Conservation (phyloP, 2,888 invertebrate genomes). For the Parelbella ahira region DNA sequence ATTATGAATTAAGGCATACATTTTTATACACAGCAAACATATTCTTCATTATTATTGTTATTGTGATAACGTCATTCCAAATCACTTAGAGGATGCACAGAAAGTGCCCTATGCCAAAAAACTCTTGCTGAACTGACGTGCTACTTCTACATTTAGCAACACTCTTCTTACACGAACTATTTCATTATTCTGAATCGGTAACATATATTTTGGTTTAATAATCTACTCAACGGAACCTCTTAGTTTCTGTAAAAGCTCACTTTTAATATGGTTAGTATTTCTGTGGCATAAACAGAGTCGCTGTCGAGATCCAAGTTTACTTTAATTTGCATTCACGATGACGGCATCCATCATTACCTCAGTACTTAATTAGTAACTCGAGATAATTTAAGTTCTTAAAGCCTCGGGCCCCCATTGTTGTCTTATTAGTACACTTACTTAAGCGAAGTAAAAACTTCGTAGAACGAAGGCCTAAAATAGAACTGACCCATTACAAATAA, state of each 20-base stretch:
- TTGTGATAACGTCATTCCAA: too few relatives aligned
- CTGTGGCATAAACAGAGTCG: background rate
- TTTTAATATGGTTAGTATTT: constrained; percentile 1
- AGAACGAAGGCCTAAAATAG: constrained; percentile 3
- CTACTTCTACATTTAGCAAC: too few relatives aligned
- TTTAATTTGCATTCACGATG: constrained; percentile 17
- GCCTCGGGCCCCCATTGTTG: background rate
- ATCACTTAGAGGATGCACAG: too few relatives aligned
- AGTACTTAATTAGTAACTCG: constrained; percentile 18
- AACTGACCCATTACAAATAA: constrained; percentile 1
- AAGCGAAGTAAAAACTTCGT: constrained; percentile 3
- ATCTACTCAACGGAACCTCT: too few relatives aligned
- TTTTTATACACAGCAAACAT: too few relatives aligned
- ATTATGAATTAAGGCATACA: too few relatives aligned
- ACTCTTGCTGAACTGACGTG: too few relatives aligned
- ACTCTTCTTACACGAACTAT: too few relatives aligned
- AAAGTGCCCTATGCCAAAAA: too few relatives aligned
- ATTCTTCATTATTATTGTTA: too few relatives aligned
- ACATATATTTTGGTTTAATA: too few relatives aligned
- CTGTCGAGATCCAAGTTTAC: constrained; percentile 9
- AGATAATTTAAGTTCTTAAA: constrained; percentile 15
- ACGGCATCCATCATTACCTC: constrained; percentile 16
- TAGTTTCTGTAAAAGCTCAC: background rate
- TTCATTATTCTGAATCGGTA: too few relatives aligned
- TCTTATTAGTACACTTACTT: constrained; percentile 7